phyloP scores from a whole-genome alignment of 2,113 vertebrate species.

The Cottus gobio region DNA sequence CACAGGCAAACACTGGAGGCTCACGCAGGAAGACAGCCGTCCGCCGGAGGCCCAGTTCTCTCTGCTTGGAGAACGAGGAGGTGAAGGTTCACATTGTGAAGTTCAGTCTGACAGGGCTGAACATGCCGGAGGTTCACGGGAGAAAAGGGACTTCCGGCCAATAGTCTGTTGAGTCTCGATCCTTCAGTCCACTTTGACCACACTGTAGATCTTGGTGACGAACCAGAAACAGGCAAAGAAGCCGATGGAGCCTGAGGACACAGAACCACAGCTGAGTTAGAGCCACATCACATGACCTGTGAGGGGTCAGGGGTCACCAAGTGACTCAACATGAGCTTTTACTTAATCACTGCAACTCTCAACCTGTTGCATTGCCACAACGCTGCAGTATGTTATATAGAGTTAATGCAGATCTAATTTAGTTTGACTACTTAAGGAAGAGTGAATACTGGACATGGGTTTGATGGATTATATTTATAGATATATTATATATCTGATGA shows the following conservation, averaged over 20 bases:
- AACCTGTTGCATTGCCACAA: too few species aligned
- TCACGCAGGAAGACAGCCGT: neutral
- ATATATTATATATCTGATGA: too few species aligned
- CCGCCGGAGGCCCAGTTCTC: neutral
- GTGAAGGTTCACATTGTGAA: neutral
- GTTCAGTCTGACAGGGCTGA: slow-evolving; percentile 1
- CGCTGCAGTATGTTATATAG: too few species aligned
- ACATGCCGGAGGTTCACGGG: neutral
- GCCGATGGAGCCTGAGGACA: slow-evolving; percentile 58
- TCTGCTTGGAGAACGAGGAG: neutral
- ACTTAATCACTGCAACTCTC: too few species aligned
- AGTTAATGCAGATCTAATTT: too few species aligned
- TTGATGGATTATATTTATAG: neutral
- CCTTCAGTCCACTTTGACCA: slow-evolving; percentile 70
- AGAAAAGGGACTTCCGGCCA: neutral
- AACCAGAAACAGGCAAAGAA: slow-evolving; percentile 74
- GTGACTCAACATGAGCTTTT: neutral
- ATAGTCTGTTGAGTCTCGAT: neutral
- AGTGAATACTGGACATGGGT: neutral
- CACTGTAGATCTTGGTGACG: slow-evolving; percentile 73
- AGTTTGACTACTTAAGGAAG: neutral
- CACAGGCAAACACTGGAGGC: slow-evolving; percentile 13
- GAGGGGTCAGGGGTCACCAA: too few species aligned
- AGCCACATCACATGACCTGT: neutral
- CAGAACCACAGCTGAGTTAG: neutral